Percentiles rank a stretch among this genome's conserved stretches.
phyloP scores from a whole-genome alignment of 2,113 vertebrate genomes.

The Seriola aureovittata region DNA sequence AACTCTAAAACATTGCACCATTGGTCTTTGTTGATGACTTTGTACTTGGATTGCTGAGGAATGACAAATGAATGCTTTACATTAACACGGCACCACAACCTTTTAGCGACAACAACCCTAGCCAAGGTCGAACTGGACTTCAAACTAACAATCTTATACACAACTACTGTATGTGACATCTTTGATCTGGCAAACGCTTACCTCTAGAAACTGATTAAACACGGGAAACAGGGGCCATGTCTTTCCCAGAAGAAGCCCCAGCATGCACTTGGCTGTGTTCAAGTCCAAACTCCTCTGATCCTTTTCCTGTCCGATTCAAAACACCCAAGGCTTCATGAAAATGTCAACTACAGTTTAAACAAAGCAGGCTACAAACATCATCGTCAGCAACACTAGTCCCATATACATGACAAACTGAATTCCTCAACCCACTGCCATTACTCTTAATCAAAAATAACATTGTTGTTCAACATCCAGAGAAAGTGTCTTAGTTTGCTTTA shows the following conservation, averaged over 20 bases:
- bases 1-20: constrained; percentile 99
- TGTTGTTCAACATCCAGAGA: no score
- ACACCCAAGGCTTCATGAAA: constrained; percentile 25
- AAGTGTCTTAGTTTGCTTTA: no score
- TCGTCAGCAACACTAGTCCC: not conserved
- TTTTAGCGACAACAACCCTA: not conserved
- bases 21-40: constrained; percentile 99
- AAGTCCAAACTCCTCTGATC: constrained; percentile 99
- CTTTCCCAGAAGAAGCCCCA: constrained; percentile 98
- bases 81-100: not conserved
- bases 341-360: constrained; percentile 11
- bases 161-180: no score
- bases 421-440: not conserved
- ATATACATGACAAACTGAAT: not conserved
- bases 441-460: not conserved
- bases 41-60: constrained; percentile 98
- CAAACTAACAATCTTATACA: not conserved
- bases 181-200: constrained; percentile 64
- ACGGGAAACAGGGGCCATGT: constrained; percentile 99
- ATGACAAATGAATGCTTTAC: constrained; percentile 27
- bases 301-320: constrained; percentile 90
- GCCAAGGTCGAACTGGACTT: not conserved
- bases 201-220: constrained; percentile 99
- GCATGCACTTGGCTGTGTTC: constrained; percentile 99
- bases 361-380: not conserved